These are phyloP conservation scores for Drosophila leonis DNA, from an alignment of 2,888 invertebrate genomes.

Conservation along the genomic window DNA sequence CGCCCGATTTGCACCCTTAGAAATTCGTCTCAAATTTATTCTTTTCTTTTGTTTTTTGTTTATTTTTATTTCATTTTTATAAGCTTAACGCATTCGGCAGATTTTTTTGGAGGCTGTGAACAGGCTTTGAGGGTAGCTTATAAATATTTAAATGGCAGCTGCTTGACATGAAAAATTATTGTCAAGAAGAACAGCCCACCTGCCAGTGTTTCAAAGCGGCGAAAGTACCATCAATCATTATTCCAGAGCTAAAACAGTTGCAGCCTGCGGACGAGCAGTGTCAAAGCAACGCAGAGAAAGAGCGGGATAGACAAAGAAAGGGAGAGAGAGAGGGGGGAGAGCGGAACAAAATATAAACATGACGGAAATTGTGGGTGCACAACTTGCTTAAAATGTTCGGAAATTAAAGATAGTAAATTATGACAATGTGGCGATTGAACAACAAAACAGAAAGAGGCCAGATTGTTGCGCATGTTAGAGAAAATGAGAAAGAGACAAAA, in stretches of 20 bases:
- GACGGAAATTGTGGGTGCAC: slow-evolving; percentile 37
- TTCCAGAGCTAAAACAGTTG: slow-evolving; percentile 33
- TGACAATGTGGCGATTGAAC: slow-evolving; percentile 14
- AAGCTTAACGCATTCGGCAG: slow-evolving; percentile 51
- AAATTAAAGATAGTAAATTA: slow-evolving; percentile 38
- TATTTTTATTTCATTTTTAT: slow-evolving; percentile 12
- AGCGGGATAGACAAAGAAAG: background rate
- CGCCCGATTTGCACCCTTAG: slow-evolving; percentile 48
- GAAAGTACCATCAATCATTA: slow-evolving; percentile 53
- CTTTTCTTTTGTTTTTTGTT: background rate
- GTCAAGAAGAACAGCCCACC: slow-evolving; percentile 47
- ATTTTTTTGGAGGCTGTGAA: slow-evolving; percentile 2
- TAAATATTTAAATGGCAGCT: slow-evolving; percentile 68
- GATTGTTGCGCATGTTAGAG: no score
- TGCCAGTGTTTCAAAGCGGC: slow-evolving; percentile 23
- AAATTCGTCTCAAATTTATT: slow-evolving; percentile 55
- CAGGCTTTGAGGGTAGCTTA: slow-evolving; percentile 34
- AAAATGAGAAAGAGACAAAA: background rate
- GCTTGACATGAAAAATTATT: slow-evolving; percentile 59
- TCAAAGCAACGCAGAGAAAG: background rate
- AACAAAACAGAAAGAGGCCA: background rate
- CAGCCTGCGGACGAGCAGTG: background rate
- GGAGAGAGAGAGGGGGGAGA: no score
- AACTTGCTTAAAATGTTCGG: slow-evolving; percentile 23
- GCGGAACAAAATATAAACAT: slow-evolving; percentile 1